Evolutionary conservation across 2,113 vertebrate genomes (phyloP), one percentile per base, ranked within the genome.

Genomic region (Asarcornis scutulata): DNA sequence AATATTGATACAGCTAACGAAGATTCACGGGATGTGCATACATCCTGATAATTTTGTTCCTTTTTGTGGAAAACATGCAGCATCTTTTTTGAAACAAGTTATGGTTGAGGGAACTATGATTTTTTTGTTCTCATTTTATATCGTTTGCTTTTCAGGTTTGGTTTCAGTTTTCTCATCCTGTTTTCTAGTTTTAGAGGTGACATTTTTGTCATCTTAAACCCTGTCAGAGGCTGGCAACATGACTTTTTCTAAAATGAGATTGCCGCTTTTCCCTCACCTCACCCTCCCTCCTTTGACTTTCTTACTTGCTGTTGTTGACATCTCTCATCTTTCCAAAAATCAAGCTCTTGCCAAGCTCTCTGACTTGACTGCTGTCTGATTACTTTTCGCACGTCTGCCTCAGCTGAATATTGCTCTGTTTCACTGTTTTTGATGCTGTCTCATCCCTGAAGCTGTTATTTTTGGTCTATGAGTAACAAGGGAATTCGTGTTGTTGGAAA

Each of bases 381-480:
- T 7, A 15, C 38, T n/a, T 88, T 83, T 79, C 53, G 59, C 7
- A 2, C 13, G 46, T 36, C 78, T 71, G 23, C 34, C 36, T 82
- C 63, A 75, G 46, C 81, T 90, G 58, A 83, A 59, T 15, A 17
- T 68, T 85, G n/a, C 38, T 52, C 36, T 85, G 23, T 60, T 78
- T 64, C 23, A 48, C 17, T 66, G 20, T 1, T 84, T 87, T 44
- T 75, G 22, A 20, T 83, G 46, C 27, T 67, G 11, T 38, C 60
- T 81, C 20, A n/a, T 95, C 13, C 38, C 42, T 55, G 64, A 67
- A 86, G 55, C 34, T 69, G 11, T 42, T 93, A 7, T 72, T 79
- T 84, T 93, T 86, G 29, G 27, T 85, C 31, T 56, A 34, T 89
- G n/a, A 26, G 53, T 50, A 88, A 27, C 77, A 96, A 94, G 78